A percentile compares a stretch with the other conserved stretches of the same genome.
These are phyloP conservation scores for Neoscelio sp. DNA, from an alignment of 2,888 invertebrate genomes.

Conservation along the genomic window DNA sequence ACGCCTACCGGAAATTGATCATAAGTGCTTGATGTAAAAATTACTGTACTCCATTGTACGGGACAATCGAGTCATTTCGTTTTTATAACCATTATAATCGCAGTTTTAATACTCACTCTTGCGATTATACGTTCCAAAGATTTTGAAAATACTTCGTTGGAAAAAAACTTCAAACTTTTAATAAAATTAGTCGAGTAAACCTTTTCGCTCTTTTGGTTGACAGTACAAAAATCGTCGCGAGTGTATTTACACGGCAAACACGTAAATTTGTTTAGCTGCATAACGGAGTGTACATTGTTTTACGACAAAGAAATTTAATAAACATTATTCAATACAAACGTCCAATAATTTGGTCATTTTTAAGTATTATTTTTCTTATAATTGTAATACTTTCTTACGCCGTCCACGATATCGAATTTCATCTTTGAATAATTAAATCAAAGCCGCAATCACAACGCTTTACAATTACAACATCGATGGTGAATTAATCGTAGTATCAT, in stretches of 20 bases:
- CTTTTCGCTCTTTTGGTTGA: conserved; percentile 10
- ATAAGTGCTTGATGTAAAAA: conserved; percentile 19
- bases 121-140: conserved; percentile 13
- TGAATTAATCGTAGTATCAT: not conserved
- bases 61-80: conserved; percentile 16
- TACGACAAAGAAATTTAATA: too few species aligned
- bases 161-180: conserved; percentile 25
- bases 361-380: too few species aligned
- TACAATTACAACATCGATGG: not conserved
- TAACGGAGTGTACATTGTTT: too few species aligned
- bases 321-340: too few species aligned
- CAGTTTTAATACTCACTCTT: conserved; percentile 10
- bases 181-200: conserved; percentile 19
- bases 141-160: conserved; percentile 21
- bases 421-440: not conserved
- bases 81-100: conserved; percentile 31
- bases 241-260: conserved; percentile 7
- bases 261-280: conserved; percentile 1
- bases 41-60: not conserved
- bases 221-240: conserved; percentile 6
- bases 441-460: too few species aligned
- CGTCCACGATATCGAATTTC: too few species aligned
- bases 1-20: conserved; percentile 3
- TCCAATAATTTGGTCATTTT: too few species aligned
- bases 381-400: too few species aligned